These are phyloP conservation scores for Anastrepha ludens DNA, from an alignment of 1,140 invertebrate species.

Conservation along the genomic window DNA sequence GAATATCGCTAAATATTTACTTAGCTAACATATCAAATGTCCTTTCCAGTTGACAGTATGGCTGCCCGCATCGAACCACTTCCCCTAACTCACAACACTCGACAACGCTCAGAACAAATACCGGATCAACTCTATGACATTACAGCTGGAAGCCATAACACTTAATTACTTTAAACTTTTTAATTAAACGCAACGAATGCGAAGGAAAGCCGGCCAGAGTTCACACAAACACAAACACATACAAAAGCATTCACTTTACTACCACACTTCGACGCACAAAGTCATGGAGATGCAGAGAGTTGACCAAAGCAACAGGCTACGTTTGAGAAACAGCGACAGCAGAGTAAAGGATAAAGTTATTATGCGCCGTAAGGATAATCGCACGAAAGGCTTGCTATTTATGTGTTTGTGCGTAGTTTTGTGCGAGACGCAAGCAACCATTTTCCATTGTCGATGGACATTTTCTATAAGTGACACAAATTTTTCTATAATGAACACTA, in stretches of 20 bases:
- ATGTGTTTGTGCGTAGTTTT: not conserved
- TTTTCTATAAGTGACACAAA: conserved; percentile 42
- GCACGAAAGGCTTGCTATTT: not conserved
- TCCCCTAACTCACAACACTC: not conserved
- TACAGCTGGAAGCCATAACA: conserved; percentile 40
- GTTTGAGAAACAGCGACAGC: not conserved
- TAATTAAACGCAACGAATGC: conserved; percentile 37
- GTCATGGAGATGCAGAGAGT: not conserved
- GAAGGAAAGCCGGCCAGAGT: not conserved
- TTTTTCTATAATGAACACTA: conserved; percentile 47
- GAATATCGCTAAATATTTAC: not conserved
- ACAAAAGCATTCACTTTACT: not conserved
- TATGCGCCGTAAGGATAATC: conserved; percentile 31
- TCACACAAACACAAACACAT: not conserved
- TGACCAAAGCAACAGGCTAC: not conserved
- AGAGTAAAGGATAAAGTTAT: conserved; percentile 24
- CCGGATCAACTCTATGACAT: not conserved
- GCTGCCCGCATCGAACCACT: not conserved
- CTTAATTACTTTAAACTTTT: conserved; percentile 51
- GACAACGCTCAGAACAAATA: not conserved
- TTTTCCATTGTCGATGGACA: not conserved
- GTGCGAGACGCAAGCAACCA: not conserved
- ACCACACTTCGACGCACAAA: not conserved
- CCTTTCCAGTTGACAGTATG: not conserved
- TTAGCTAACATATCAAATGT: not conserved